phyloP scores from a whole-genome alignment of 2,888 invertebrate species.

The Arrhopalites spinosus region DNA sequence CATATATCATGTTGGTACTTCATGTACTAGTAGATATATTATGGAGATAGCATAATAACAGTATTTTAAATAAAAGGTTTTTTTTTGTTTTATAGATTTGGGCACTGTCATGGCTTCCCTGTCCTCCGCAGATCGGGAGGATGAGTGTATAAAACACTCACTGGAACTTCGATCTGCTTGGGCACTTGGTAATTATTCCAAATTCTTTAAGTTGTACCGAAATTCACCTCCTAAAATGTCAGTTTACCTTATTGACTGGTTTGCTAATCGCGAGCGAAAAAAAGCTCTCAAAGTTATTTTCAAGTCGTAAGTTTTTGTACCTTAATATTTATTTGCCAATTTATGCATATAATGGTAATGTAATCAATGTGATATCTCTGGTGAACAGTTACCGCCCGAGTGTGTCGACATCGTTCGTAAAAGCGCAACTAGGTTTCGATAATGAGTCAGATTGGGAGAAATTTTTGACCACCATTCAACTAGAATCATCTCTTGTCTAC shows the following conservation, averaged over 20 bases:
- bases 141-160: conserved; percentile 83
- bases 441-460: conserved; percentile 53
- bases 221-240: conserved; percentile 94
- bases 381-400: conserved; percentile 56
- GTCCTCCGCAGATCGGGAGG: conserved; percentile 74
- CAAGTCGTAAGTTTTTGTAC: conserved; percentile 85
- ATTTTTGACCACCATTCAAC: conserved; percentile 53
- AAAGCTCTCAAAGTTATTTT: conserved; percentile 87
- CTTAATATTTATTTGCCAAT: conserved; percentile 11
- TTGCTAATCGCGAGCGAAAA: conserved; percentile 92
- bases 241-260: conserved; percentile 97
- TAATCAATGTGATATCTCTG: conserved; percentile 32
- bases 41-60: too few relatives aligned
- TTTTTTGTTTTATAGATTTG: conserved; percentile 83
- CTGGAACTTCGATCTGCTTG: conserved; percentile 89
- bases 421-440: conserved; percentile 54
- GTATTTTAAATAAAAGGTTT: too few relatives aligned
- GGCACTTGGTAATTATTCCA: conserved; percentile 89
- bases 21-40: too few relatives aligned
- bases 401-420: conserved; percentile 54
- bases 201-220: conserved; percentile 88
- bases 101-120: conserved; percentile 86
- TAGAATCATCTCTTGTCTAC: conserved; percentile 56
- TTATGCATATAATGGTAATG: neutral
- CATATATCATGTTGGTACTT: too few relatives aligned